Percentiles rank a stretch among this genome's conserved stretches.
phyloP scores from a whole-genome alignment of 1,140 invertebrate genomes.

The Ganaspis sp. region DNA sequence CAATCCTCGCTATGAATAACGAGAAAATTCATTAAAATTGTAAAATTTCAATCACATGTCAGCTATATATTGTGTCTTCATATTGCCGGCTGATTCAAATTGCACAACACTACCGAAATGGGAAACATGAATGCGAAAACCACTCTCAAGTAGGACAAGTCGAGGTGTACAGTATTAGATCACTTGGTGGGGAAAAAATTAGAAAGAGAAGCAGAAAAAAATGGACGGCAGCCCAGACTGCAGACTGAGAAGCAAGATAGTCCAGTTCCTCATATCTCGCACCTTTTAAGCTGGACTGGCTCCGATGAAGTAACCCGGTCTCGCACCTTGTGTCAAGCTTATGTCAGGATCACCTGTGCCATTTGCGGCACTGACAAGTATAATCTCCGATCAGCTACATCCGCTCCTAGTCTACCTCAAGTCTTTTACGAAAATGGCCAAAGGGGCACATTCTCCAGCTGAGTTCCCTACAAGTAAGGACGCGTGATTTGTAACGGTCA shows the following conservation, averaged over 20 bases:
- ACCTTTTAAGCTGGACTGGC: slow-evolving; percentile 62
- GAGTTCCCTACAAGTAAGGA: slow-evolving; percentile 37
- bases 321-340: slow-evolving; percentile 54
- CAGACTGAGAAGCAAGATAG: slow-evolving; percentile 42
- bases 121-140: slow-evolving; percentile 50
- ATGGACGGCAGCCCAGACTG: slow-evolving; percentile 46
- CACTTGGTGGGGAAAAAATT: slow-evolving; percentile 47
- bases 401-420: slow-evolving; percentile 33
- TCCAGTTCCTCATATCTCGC: slow-evolving; percentile 71
- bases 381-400: slow-evolving; percentile 36
- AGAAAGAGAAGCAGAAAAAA: slow-evolving; percentile 38
- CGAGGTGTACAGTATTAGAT: slow-evolving; percentile 54
- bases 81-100: slow-evolving; percentile 5
- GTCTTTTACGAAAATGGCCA: slow-evolving; percentile 59
- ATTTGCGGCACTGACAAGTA: slow-evolving; percentile 42
- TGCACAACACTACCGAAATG: slow-evolving; percentile 35
- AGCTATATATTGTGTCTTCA: slow-evolving; percentile 1
- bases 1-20: no score
- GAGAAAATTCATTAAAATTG: no score
- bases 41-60: no score
- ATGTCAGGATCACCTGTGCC: slow-evolving; percentile 61
- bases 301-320: slow-evolving; percentile 60
- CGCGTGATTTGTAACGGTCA: slow-evolving; percentile 57
- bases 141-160: slow-evolving; percentile 47
- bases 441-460: slow-evolving; percentile 52